A percentile compares a stretch with the other conserved stretches of the same genome.
Evolutionary conservation across 2,888 invertebrate species (phyloP).

Genomic region (Acrobasis repandana): DNA sequence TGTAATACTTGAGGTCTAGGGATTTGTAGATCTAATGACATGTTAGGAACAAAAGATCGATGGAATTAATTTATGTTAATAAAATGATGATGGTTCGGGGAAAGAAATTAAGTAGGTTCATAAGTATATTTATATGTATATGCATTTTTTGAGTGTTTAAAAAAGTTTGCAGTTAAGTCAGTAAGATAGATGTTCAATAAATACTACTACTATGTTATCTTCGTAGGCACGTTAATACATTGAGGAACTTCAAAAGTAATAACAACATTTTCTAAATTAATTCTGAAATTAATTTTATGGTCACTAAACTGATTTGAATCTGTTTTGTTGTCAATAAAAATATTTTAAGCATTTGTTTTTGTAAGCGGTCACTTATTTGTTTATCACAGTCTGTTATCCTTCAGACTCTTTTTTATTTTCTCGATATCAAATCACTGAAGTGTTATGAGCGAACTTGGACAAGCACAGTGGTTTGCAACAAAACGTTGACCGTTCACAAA

Average conservation of each 20-base stretch:
- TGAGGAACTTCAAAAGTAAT: neutral
- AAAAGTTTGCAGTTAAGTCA: neutral
- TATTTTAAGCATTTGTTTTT: constrained; percentile 21
- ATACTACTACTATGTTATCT: neutral
- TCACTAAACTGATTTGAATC: neutral
- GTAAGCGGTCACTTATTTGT: constrained; percentile 26
- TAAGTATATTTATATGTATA: neutral
- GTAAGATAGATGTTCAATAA: neutral
- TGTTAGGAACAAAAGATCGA: constrained; percentile 19
- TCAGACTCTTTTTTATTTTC: neutral
- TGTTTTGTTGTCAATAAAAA: neutral
- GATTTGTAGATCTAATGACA: constrained; percentile 36
- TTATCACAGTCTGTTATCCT: neutral
- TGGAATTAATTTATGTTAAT: neutral
- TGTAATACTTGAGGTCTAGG: constrained; percentile 14
- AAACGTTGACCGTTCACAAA: constrained; percentile 33
- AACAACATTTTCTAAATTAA: neutral
- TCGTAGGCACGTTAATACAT: neutral
- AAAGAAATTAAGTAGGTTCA: too few species aligned
- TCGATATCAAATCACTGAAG: neutral
- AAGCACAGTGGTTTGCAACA: constrained; percentile 14
- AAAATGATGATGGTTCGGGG: neutral
- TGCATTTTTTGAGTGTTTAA: neutral
- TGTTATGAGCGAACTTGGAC: constrained; percentile 5
- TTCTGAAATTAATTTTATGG: neutral